Evolutionary conservation across 1,140 invertebrate genomes (phyloP), one percentile per base, ranked within the genome.

Genomic region (Papilio xuthus): DNA sequence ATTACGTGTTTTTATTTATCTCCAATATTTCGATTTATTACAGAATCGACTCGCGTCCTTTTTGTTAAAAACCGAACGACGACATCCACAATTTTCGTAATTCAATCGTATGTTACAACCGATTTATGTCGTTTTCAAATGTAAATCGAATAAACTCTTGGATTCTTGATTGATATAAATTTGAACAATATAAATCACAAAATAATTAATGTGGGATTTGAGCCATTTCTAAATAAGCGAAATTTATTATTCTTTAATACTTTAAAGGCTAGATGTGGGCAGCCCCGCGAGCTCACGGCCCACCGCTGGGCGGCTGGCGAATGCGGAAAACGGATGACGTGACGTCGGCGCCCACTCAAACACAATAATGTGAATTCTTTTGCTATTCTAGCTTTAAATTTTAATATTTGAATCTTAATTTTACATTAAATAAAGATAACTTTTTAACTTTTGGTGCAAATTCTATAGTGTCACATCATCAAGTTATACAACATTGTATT

Each of bases 1-100:
- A 10, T 28, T 42, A 47, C 20, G 9, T 26, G 41, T 73, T 73
- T 73, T 73, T 44, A 44, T 73, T 73, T 73, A 73, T 70, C 37
- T 42, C 32, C 18, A 42, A 70, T 42, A 42, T 42, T 70, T 12
- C 18, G 69, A 70, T 70, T 70, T 42, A 70, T 32, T 67, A 8
- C 26, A 28, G 13, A 67, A 67, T 67, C 3, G 13, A 32, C 26
- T 28, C 56, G 20, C 32, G 13, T 32, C 26, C 60, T 67, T 28
- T 26, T 67, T 15, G 28, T 28, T 67, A 15, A 28, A 32, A 15
- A 67, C 13, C n/a, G 50, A 53, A 53, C 50, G 10, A n/a, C n/a
- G n/a, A 53, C 1, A 53, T 18, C 50, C n/a, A 8, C 6, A 53
- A 10, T 9, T 20, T n/a, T n/a, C n/a, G 20, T n/a, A n/a, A 53